Conservation (phyloP, 1,140 invertebrate genomes). For the Leptinotarsa defecta region DNA sequence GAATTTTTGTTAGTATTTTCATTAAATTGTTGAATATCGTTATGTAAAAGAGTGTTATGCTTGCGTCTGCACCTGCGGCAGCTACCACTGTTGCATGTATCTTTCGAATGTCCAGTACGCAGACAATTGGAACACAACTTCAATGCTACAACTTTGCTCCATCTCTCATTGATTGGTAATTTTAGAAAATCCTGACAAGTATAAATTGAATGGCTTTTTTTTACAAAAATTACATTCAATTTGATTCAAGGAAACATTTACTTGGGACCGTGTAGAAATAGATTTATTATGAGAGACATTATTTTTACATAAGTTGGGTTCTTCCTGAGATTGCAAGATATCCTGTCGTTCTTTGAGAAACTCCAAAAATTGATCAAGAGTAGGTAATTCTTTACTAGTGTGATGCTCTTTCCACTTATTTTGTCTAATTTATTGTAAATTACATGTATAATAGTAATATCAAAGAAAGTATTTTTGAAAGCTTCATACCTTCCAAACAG, state of each 20-base stretch:
- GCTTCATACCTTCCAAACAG: too few species aligned
- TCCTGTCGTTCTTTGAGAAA: not conserved
- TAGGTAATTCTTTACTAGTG: not conserved
- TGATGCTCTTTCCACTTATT: not conserved
- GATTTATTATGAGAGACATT: not conserved
- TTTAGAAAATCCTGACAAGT: not conserved
- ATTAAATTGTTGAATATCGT: not conserved
- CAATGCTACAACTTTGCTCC: not conserved
- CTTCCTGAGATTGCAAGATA: not conserved
- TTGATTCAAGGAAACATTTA: too few species aligned
- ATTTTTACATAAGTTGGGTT: not conserved
- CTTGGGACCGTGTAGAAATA: too few species aligned
- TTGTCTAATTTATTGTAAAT: too few species aligned
- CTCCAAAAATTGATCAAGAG: not conserved
- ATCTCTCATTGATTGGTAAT: not conserved
- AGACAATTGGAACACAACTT: conserved; percentile 10
- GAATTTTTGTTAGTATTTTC: not conserved
- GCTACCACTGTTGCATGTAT: not conserved
- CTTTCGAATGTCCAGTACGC: not conserved
- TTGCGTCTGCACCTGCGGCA: conserved; percentile 22
- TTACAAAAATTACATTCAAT: too few species aligned
- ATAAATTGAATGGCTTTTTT: too few species aligned
- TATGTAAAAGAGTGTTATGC: conserved; percentile 25
- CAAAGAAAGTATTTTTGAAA: too few species aligned
- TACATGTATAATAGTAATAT: too few species aligned